A percentile compares a stretch with the other conserved stretches of the same genome.
Evolutionary conservation across 53 echinoderm and acorn worm genomes (phyloP).

Genomic region (Crossaster papposus): DNA sequence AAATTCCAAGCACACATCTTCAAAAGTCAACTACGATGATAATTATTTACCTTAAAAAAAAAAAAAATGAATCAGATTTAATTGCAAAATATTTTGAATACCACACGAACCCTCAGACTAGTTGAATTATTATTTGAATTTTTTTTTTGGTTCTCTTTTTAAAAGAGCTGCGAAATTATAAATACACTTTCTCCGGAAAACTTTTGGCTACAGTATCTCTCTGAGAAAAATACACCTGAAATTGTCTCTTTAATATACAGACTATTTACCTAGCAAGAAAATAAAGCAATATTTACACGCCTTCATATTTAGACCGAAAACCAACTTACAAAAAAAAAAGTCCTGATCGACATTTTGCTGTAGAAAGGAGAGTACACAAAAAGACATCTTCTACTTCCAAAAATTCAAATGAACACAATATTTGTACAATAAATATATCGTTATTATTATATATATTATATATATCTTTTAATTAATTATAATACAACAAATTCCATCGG

Average conservation of each 20-base stretch:
- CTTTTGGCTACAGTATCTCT: slow-evolving; percentile 51
- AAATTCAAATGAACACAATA: slow-evolving; percentile 61
- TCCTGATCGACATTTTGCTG: slow-evolving; percentile 46
- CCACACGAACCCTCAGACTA: background rate
- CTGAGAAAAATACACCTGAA: slow-evolving; percentile 64
- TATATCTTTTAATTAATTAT: slow-evolving; percentile 59
- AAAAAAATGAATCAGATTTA: background rate
- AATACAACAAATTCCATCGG: slow-evolving; percentile 33
- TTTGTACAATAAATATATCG: slow-evolving; percentile 66
- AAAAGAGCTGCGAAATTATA: slow-evolving; percentile 53
- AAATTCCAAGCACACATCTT: slow-evolving; percentile 28
- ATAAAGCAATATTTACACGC: slow-evolving; percentile 60
- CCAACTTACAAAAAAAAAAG: slow-evolving; percentile 47
- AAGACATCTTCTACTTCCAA: slow-evolving; percentile 35
- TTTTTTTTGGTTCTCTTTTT: slow-evolving; percentile 43
- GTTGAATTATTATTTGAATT: background rate
- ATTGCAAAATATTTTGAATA: slow-evolving; percentile 49
- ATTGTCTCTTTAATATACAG: slow-evolving; percentile 55
- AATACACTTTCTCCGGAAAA: slow-evolving; percentile 51
- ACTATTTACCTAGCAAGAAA: slow-evolving; percentile 59
- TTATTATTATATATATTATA: slow-evolving; percentile 64
- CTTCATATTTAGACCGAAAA: slow-evolving; percentile 40
- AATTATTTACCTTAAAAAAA: slow-evolving; percentile 15
- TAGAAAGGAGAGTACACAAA: slow-evolving; percentile 56
- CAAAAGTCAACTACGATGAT: background rate